Conservation (phyloP, 1,140 invertebrate genomes). For the Piezodorus guildinii region DNA sequence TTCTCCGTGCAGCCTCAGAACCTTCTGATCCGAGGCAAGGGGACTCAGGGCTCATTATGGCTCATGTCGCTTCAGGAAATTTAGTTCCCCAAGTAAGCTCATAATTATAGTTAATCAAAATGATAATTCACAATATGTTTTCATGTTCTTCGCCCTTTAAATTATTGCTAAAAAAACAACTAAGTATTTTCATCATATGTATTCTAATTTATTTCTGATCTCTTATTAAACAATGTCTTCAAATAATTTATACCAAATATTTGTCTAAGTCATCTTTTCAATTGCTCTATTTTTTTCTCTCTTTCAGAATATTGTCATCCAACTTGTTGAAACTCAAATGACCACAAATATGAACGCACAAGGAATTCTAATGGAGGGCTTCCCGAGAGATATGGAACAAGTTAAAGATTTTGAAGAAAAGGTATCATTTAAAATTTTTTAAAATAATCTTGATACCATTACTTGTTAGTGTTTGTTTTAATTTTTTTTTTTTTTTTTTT, state of each 20-base stretch:
- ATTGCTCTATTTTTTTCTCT: neutral
- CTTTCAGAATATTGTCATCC: conserved; percentile 44
- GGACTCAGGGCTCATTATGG: conserved; percentile 43
- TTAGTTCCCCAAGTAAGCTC: conserved; percentile 50
- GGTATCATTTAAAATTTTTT: conserved; percentile 37
- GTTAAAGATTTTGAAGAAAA: conserved; percentile 71
- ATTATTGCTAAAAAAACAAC: too few species aligned
- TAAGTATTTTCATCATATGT: too few species aligned
- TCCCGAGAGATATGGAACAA: conserved; percentile 75
- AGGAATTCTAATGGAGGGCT: conserved; percentile 81
- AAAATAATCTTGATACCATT: too few species aligned
- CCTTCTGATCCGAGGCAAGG: conserved; percentile 41
- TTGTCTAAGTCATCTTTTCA: too few species aligned
- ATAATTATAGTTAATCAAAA: too few species aligned
- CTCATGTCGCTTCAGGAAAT: conserved; percentile 68
- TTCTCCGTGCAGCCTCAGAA: conserved; percentile 49
- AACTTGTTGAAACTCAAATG: conserved; percentile 51
- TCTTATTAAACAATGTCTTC: too few species aligned
- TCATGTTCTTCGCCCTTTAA: too few species aligned
- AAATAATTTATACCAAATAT: too few species aligned
- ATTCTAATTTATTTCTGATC: too few species aligned
- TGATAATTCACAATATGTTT: too few species aligned
- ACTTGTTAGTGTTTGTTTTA: too few species aligned
- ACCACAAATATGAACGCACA: conserved; percentile 39
- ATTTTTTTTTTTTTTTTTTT: too few species aligned